A percentile compares a stretch with the other conserved stretches of the same genome.
Conservation (phyloP, 2,113 vertebrate species). For the Ardeotis arabs region DNA sequence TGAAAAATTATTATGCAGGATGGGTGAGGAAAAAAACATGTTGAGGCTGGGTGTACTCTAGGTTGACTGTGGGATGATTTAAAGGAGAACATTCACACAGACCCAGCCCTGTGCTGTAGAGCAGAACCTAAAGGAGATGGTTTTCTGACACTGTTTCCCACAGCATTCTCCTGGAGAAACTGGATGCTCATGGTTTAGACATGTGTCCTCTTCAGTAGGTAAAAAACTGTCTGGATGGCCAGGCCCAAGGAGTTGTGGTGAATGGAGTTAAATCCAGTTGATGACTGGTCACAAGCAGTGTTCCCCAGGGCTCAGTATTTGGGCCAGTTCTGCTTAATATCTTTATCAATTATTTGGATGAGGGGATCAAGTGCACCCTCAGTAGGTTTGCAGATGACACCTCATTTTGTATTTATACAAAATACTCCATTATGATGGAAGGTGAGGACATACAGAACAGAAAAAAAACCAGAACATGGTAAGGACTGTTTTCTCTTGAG, state of each 20-base stretch:
- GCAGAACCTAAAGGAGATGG: neutral
- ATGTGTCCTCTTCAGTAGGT: neutral
- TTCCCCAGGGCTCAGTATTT: fast-evolving
- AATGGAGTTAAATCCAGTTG: neutral
- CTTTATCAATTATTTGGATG: neutral
- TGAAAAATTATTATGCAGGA: neutral
- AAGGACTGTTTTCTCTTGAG: conserved; percentile 12
- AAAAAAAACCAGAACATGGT: neutral
- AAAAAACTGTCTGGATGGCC: neutral
- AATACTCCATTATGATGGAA: conserved; percentile 31
- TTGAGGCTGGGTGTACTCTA: neutral
- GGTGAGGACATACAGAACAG: neutral
- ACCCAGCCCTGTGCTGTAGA: neutral
- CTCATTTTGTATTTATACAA: conserved; percentile 14
- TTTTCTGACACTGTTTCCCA: neutral
- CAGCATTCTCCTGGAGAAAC: neutral
- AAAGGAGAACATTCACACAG: neutral
- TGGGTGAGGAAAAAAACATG: neutral
- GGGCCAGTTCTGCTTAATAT: neutral
- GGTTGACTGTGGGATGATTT: neutral
- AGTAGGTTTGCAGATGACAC: neutral
- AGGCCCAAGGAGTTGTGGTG: too few species aligned
- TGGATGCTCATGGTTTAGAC: neutral
- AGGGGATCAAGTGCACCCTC: neutral
- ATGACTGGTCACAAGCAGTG: fast-evolving